A percentile compares a stretch with the other conserved stretches of the same genome.
These are phyloP conservation scores for Habropoda laboriosa DNA, from an alignment of 1,140 invertebrate genomes.

Conservation along the genomic window DNA sequence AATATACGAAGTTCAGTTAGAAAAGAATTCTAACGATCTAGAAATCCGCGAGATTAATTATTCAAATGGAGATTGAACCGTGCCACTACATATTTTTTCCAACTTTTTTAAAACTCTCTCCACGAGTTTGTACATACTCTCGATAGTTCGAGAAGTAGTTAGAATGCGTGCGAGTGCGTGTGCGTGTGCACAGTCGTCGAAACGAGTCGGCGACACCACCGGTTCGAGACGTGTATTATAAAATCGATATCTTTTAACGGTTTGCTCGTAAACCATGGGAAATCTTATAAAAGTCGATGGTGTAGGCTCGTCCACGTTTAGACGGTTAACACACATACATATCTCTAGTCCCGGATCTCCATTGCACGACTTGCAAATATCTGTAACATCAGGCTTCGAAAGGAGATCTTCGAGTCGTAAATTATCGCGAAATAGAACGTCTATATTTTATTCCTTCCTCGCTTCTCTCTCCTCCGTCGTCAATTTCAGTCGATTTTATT, in stretches of 20 bases:
- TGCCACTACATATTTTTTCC: no score
- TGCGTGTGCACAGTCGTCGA: no score
- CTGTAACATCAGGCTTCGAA: conserved; percentile 8
- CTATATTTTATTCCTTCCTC: neutral
- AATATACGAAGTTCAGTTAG: no score
- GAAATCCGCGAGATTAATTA: neutral
- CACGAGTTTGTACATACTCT: no score
- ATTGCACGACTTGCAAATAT: conserved; percentile 20
- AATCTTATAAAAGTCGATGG: conserved; percentile 2
- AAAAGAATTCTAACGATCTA: no score
- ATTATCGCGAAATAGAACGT: conserved; percentile 12
- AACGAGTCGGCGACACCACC: no score
- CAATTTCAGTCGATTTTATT: neutral
- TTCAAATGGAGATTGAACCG: neutral
- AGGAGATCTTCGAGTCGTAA: neutral
- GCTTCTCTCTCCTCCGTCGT: neutral
- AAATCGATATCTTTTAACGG: neutral
- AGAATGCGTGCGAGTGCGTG: neutral
- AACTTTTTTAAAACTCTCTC: neutral
- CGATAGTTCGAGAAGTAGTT: neutral
- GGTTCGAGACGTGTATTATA: no score
- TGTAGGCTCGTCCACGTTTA: conserved; percentile 3
- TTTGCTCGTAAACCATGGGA: neutral
- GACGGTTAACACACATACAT: conserved; percentile 12
- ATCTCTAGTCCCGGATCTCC: conserved; percentile 20